Conservation (phyloP, 1,140 invertebrate species). For the Drosophila auraria region DNA sequence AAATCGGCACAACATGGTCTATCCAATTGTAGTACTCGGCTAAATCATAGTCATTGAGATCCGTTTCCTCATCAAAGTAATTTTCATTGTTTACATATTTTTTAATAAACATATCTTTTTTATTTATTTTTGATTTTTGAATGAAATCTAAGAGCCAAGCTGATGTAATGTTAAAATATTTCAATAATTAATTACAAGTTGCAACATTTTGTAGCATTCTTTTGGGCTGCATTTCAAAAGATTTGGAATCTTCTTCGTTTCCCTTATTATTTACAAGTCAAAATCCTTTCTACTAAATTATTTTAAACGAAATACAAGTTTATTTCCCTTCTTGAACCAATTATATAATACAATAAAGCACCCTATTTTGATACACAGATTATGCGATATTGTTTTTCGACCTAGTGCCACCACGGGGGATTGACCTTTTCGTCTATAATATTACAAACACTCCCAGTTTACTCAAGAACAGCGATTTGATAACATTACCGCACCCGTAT, state of each 20-base stretch:
- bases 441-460: neutral
- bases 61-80: neutral
- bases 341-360: neutral
- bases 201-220: too few species aligned
- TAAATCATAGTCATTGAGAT: neutral
- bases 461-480: constrained; percentile 4
- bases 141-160: neutral
- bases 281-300: too few species aligned
- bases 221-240: too few species aligned
- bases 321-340: too few species aligned
- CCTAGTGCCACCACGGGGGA: neutral
- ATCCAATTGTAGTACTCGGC: neutral
- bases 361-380: too few species aligned
- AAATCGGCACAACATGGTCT: neutral
- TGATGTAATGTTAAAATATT: too few species aligned
- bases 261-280: too few species aligned
- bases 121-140: neutral
- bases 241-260: too few species aligned
- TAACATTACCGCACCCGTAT: constrained; percentile 35
- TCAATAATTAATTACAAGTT: too few species aligned
- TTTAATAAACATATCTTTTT: neutral
- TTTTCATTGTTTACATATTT: neutral
- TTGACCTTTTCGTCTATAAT: constrained; percentile 8
- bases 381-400: neutral
- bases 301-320: too few species aligned